phyloP scores from a whole-genome alignment of 2,113 vertebrate species.

The Bos indicus region DNA sequence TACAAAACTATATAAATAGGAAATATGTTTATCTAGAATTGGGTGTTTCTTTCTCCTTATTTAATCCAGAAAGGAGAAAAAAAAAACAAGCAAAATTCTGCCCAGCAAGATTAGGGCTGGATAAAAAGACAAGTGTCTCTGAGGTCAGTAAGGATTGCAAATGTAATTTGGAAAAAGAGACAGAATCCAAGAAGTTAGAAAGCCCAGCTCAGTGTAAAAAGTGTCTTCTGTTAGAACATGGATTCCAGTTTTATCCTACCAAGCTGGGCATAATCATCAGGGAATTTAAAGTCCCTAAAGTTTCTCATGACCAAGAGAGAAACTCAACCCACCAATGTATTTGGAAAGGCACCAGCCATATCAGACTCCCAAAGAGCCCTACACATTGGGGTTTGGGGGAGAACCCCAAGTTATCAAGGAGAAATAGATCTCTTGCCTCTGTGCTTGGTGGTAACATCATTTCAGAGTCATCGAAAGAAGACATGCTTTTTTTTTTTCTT shows the following conservation, averaged over 20 bases:
- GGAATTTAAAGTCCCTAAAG: not conserved
- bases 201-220: not conserved
- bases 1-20: not conserved
- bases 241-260: not conserved
- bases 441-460: not conserved
- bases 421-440: not conserved
- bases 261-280: not conserved
- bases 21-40: not conserved
- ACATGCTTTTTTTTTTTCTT: not conserved
- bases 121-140: not conserved
- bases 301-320: not conserved
- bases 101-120: not conserved
- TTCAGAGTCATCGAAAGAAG: not conserved
- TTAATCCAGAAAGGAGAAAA: not conserved
- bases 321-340: not conserved
- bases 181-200: not conserved
- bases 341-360: not conserved
- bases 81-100: not conserved
- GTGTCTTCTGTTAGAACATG: not conserved
- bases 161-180: not conserved
- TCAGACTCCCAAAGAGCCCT: not conserved
- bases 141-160: not conserved
- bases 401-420: not conserved
- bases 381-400: not conserved
- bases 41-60: not conserved